Base-by-base conservation (phyloP, 2,797 vertebrate species). In the Smutsia temminckii region DNA sequence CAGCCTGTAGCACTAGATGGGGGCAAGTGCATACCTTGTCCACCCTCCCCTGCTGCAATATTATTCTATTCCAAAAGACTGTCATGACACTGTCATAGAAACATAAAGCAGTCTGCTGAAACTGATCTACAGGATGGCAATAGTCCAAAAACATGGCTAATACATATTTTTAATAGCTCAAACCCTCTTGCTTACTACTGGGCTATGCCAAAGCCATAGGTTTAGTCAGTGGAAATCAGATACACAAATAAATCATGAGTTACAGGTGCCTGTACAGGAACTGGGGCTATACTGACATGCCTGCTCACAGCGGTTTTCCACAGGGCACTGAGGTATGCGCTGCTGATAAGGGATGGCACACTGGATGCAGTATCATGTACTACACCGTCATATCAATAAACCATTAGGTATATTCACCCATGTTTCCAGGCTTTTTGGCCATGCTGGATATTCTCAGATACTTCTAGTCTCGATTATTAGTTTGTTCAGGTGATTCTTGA, bases 401-500 rank as follows among this genome's bases (percentile, higher is more conserved):
- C 11, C 49, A 64, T 64, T 63, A 72, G 79, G 16, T 64, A 69
- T 64, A 68, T 40, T 66, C 25, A 34, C 17, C 27, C n/a, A 23
- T 8, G 21, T 89, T 85, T 91, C 49, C 40, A 85, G 64, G 57
- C 25, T 93, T 96, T 85, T 81, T 10, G 71, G 84, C n/a, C 18
- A 81, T 49, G 18, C 42, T 90, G 85, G 66, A 77, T 88, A 87
- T 53, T 94, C 79, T 90, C 32, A 59, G 63, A 61, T 75, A 80
- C 42, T 34, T 93, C 29, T 91, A 55, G 85, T 85, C 46, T 51
- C 88, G 13, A 93, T 68, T 69, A 66, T 42, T 87, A 68, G 57
- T 93, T 93, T 96, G 53, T 93, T 93, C 77, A 93, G 63, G 55
- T 87, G 29, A 93, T 66, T 83, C 92, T 81, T 46, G 25, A 84